A percentile compares a stretch with the other conserved stretches of the same genome.
Evolutionary conservation across 2,888 invertebrate genomes (phyloP).

Genomic region (Eurois occulta): DNA sequence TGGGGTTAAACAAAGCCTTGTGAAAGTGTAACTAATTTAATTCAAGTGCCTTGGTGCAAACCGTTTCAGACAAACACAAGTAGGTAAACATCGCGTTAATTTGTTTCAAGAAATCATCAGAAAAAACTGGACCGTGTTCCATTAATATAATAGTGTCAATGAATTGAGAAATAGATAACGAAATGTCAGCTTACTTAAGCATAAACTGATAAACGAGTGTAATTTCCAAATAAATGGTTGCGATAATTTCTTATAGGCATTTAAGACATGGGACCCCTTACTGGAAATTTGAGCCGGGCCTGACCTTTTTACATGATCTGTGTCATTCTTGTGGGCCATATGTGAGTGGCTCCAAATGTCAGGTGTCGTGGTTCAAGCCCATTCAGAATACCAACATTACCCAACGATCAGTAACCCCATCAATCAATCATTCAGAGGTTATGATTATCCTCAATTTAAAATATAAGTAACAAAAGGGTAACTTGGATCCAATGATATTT

Average conservation of each 20-base stretch:
- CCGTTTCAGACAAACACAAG: background rate
- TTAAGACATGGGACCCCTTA: constrained; percentile 56
- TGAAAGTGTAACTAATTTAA: constrained; percentile 2
- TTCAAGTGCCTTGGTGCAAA: constrained; percentile 4
- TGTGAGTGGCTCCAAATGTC: constrained; percentile 71
- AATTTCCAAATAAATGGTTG: constrained; percentile 55
- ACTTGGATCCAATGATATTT: constrained; percentile 63
- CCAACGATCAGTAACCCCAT: constrained; percentile 70
- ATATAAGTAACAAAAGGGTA: constrained; percentile 65
- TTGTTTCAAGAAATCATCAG: constrained; percentile 37
- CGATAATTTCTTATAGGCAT: constrained; percentile 53
- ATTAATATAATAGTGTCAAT: constrained; percentile 52
- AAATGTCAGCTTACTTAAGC: constrained; percentile 59
- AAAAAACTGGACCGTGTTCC: constrained; percentile 38
- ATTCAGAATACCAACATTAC: constrained; percentile 70
- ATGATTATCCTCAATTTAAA: constrained; percentile 74
- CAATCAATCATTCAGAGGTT: constrained; percentile 72
- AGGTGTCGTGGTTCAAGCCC: constrained; percentile 67
- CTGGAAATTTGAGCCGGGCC: constrained; percentile 58
- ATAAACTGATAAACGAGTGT: constrained; percentile 41
- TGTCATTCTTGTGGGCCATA: constrained; percentile 68
- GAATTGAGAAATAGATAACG: constrained; percentile 62
- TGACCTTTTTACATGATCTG: constrained; percentile 71
- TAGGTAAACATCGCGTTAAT: constrained; percentile 30
- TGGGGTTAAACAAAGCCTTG: background rate